These are phyloP conservation scores for Passer domesticus DNA, from an alignment of 2,113 vertebrate genomes.

Conservation along the genomic window DNA sequence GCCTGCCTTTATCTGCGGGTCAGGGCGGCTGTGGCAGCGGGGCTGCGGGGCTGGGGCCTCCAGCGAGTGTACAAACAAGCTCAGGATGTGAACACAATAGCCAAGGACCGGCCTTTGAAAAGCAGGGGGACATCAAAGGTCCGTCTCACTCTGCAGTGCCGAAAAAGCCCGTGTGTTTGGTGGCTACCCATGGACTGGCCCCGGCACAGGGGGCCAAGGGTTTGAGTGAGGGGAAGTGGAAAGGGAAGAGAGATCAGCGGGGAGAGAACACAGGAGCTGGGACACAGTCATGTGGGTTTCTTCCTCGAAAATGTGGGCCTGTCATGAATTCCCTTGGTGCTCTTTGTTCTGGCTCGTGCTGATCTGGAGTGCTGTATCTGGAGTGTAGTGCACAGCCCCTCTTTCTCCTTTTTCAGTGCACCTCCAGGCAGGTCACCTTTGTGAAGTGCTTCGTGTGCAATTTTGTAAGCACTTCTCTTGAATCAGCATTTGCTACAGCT, in stretches of 20 bases:
- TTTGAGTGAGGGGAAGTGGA: neutral
- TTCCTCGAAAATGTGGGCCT: neutral
- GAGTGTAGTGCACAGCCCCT: neutral
- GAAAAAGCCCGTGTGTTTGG: neutral
- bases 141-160: accelerated
- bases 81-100: conserved; percentile 62
- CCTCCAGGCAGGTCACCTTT: neutral
- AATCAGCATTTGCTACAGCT: neutral
- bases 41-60: neutral
- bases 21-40: neutral
- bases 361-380: neutral
- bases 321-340: accelerated
- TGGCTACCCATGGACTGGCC: neutral
- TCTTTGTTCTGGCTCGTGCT: neutral
- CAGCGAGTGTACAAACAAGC: conserved; percentile 9
- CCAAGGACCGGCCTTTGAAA: conserved; percentile 15
- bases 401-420: neutral
- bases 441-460: neutral
- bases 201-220: neutral
- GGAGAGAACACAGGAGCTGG: neutral
- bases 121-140: conserved; percentile 35
- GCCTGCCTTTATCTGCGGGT: conserved; percentile 3
- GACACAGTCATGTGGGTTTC: neutral
- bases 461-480: neutral
- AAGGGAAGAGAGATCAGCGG: neutral